A percentile compares a stretch with the other conserved stretches of the same genome.
Evolutionary conservation across 2,113 vertebrate species (phyloP).

Genomic region (Hippotragus niger): DNA sequence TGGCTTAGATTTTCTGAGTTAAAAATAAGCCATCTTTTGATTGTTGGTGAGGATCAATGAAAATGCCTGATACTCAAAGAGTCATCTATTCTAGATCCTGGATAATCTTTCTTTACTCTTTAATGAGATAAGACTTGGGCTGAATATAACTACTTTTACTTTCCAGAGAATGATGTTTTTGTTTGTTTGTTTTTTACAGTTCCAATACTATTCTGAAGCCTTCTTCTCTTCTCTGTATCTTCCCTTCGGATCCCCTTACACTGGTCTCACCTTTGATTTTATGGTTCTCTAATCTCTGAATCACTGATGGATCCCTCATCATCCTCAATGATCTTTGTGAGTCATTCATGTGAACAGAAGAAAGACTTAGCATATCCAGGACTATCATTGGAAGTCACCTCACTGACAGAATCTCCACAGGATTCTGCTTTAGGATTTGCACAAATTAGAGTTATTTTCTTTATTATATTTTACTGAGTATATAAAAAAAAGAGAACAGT

Average conservation of each 20-base stretch:
- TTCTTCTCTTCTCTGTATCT: not conserved
- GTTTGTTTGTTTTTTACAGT: not conserved
- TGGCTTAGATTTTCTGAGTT: not conserved
- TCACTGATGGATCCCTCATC: not conserved
- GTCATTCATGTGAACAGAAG: not conserved
- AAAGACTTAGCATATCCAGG: not conserved
- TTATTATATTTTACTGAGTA: not conserved
- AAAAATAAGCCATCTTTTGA: not conserved
- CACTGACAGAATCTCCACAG: not conserved
- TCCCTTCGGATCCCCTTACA: not conserved
- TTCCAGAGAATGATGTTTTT: not conserved
- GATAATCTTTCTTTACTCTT: not conserved
- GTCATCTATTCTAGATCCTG: not conserved
- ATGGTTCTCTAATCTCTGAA: not conserved
- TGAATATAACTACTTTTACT: not conserved
- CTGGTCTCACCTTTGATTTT: not conserved
- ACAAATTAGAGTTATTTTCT: not conserved
- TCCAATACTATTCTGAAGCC: not conserved
- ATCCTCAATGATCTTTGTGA: not conserved
- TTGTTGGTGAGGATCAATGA: not conserved
- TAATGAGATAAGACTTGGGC: not conserved
- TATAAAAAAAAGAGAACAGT: not conserved
- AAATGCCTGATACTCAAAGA: not conserved
- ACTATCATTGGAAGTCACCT: not conserved
- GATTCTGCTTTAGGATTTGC: not conserved